Evolutionary conservation across 2,113 vertebrate genomes (phyloP).

Genomic region (Dromaius novaehollandiae): DNA sequence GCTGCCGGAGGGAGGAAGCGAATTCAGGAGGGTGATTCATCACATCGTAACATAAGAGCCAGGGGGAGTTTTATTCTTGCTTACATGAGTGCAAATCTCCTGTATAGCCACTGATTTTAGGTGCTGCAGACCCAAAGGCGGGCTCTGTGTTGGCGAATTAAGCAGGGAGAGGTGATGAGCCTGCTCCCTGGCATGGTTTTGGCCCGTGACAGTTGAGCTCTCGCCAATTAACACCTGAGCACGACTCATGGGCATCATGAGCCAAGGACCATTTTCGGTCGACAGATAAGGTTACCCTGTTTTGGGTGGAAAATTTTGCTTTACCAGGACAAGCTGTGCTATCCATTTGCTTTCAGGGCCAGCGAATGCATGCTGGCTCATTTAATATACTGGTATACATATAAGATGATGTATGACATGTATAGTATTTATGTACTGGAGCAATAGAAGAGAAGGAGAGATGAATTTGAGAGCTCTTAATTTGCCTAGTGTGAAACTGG

Average conservation of each 20-base stretch:
- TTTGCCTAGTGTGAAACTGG: neutral
- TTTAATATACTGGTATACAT: neutral
- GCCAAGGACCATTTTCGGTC: neutral
- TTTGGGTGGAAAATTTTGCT: neutral
- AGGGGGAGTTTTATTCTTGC: neutral
- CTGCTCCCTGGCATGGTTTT: neutral
- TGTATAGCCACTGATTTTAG: neutral
- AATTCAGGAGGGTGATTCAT: neutral
- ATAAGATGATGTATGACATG: neutral
- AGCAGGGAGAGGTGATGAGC: neutral
- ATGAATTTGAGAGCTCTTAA: neutral
- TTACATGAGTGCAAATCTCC: neutral
- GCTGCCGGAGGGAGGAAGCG: neutral
- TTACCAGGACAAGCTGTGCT: neutral
- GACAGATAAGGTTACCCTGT: neutral
- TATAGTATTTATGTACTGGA: neutral
- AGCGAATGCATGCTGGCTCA: neutral
- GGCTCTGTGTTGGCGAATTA: neutral
- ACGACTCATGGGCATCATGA: accelerated
- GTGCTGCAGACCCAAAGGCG: neutral
- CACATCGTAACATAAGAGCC: neutral
- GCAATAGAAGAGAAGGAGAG: neutral
- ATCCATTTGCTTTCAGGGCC: neutral
- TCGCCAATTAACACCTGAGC: neutral
- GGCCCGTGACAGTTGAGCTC: neutral